phyloP scores from a whole-genome alignment of 2,797 vertebrate species.

The Acrossocheilus wenchowensis region DNA sequence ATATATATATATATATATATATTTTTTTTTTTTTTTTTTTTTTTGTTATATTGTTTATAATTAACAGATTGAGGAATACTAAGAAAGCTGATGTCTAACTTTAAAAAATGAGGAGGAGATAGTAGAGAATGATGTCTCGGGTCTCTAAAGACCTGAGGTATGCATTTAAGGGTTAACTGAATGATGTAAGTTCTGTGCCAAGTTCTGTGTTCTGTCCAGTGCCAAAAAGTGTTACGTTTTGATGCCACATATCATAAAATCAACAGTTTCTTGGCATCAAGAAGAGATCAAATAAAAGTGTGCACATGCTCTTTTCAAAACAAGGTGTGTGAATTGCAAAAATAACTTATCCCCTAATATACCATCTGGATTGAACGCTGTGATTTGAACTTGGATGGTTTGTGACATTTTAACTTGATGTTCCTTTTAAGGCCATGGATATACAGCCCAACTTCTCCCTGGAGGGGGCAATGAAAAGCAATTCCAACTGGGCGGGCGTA shows the following conservation, averaged over 20 bases:
- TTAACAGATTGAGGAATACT: no score
- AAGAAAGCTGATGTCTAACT: no score
- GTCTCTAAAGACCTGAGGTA: no score
- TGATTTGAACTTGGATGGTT: conserved; percentile 25
- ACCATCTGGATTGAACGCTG: not conserved
- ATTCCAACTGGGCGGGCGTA: conserved; percentile 20
- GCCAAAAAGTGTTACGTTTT: not conserved
- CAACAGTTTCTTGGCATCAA: not conserved
- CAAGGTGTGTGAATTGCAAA: conserved; percentile 2
- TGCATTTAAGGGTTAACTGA: no score
- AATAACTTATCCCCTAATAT: not conserved
- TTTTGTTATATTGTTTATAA: no score
- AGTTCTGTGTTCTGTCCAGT: not conserved
- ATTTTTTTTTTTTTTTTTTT: no score
- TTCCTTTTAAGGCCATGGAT: conserved; percentile 34
- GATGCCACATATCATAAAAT: not conserved
- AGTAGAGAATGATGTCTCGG: no score
- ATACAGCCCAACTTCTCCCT: conserved; percentile 20
- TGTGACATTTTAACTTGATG: conserved; percentile 45
- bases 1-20: no score
- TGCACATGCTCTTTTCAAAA: not conserved
- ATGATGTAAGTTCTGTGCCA: not conserved
- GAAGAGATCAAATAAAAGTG: not conserved
- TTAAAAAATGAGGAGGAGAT: no score
- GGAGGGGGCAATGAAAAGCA: conserved; percentile 24